Percentiles rank a stretch among this genome's conserved stretches.
Evolutionary conservation across 2,888 invertebrate genomes (phyloP).

Genomic region (Busseola fusca): DNA sequence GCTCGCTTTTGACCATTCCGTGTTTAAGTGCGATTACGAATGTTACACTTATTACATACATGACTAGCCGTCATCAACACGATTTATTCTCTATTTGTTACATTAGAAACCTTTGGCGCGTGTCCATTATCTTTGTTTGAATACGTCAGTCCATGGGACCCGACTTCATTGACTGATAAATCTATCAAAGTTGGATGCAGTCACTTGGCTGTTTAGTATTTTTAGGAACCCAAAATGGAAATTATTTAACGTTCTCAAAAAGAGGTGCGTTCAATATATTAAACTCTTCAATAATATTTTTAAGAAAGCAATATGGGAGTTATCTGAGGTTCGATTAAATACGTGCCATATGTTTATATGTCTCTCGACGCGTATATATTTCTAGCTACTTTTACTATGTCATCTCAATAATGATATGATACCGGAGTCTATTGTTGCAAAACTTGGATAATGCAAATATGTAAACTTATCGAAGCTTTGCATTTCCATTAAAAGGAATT

Average conservation of each 20-base stretch:
- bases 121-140: constrained; percentile 57
- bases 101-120: constrained; percentile 61
- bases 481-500: background rate
- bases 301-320: background rate
- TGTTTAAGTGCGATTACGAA: constrained; percentile 57
- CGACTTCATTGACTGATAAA: background rate
- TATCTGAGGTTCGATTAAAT: background rate
- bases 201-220: background rate
- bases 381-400: too few species aligned
- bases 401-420: background rate
- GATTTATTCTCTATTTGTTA: constrained; percentile 61
- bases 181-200: background rate
- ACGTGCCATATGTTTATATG: background rate
- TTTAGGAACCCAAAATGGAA: background rate
- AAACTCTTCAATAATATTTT: background rate
- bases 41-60: constrained; percentile 60
- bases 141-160: constrained; percentile 2
- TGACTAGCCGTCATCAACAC: constrained; percentile 68
- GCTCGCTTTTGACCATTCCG: constrained; percentile 53
- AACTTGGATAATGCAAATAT: background rate
- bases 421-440: too few species aligned
- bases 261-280: background rate
- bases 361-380: background rate
- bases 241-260: background rate
- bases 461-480: background rate